These are phyloP conservation scores for Allolobophora icterica DNA, from an alignment of 2,888 invertebrate genomes.

Conservation along the genomic window DNA sequence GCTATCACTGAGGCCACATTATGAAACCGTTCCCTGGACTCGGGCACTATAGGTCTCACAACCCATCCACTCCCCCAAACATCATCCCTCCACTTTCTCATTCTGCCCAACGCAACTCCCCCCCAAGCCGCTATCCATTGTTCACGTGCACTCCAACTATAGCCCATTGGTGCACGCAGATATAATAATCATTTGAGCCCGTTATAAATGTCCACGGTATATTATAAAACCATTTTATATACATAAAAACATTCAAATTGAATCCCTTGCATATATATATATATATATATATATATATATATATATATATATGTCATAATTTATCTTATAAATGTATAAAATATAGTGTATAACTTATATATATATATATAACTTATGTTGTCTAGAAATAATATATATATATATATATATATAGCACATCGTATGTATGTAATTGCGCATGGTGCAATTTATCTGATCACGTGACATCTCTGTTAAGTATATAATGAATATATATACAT, in stretches of 20 bases:
- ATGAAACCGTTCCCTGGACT: too few relatives aligned
- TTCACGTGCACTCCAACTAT: background rate
- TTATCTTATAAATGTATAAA: too few relatives aligned
- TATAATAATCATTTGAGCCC: background rate
- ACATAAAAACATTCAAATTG: too few relatives aligned
- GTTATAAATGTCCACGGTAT: background rate
- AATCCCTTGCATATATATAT: too few relatives aligned
- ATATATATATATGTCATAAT: too few relatives aligned
- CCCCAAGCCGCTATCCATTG: background rate
- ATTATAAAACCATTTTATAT: too few relatives aligned
- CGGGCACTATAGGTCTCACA: too few relatives aligned
- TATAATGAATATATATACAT: background rate
- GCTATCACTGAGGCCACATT: too few relatives aligned
- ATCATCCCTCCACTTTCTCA: background rate
- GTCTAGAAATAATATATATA: background rate
- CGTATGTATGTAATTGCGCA: background rate
- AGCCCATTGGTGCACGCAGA: too few relatives aligned
- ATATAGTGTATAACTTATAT: too few relatives aligned
- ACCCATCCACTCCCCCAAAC: background rate
- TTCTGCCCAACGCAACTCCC: background rate
- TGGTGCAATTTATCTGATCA: background rate
- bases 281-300: too few relatives aligned
- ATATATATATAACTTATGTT: too few relatives aligned
- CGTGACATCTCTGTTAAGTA: background rate
- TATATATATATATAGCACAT: background rate